phyloP scores from a whole-genome alignment of 2,113 vertebrate genomes.

The Leptodactylus fuscus region DNA sequence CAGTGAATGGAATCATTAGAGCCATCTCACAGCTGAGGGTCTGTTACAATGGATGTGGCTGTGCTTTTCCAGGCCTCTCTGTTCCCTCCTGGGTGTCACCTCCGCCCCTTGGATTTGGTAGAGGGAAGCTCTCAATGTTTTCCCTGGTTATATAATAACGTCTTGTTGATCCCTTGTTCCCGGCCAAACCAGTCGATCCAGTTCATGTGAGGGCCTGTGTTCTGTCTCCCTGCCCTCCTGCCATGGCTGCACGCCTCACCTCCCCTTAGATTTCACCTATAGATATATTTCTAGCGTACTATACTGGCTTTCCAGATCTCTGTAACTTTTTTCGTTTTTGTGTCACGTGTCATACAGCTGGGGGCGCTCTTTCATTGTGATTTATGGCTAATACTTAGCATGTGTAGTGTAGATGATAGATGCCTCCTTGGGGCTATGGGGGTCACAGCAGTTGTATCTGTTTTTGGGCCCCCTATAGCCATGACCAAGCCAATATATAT shows the following conservation, averaged over 20 bases:
- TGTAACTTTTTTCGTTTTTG: too few relatives aligned
- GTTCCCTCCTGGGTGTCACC: neutral
- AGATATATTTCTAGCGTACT: too few relatives aligned
- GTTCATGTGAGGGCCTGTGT: neutral
- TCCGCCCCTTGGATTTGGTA: neutral
- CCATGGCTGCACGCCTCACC: too few relatives aligned
- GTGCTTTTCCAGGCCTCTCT: too few relatives aligned
- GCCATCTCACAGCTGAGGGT: neutral
- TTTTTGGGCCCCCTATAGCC: neutral
- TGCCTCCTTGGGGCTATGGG: neutral
- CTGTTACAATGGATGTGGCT: neutral
- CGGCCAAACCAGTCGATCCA: constrained; percentile 6
- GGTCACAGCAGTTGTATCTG: neutral
- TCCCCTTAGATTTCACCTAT: neutral
- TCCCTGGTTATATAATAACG: neutral
- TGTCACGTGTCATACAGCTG: too few relatives aligned
- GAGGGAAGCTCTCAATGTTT: neutral
- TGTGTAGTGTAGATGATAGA: neutral
- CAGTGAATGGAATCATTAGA: too few relatives aligned
- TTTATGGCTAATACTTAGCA: neutral
- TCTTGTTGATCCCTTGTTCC: neutral
- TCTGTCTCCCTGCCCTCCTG: too few relatives aligned
- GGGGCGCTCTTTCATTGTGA: neutral
- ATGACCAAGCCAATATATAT: too few relatives aligned
- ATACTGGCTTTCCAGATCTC: too few relatives aligned